phyloP scores from a whole-genome alignment of 2,797 vertebrate species.

The Urophycis tenuis region DNA sequence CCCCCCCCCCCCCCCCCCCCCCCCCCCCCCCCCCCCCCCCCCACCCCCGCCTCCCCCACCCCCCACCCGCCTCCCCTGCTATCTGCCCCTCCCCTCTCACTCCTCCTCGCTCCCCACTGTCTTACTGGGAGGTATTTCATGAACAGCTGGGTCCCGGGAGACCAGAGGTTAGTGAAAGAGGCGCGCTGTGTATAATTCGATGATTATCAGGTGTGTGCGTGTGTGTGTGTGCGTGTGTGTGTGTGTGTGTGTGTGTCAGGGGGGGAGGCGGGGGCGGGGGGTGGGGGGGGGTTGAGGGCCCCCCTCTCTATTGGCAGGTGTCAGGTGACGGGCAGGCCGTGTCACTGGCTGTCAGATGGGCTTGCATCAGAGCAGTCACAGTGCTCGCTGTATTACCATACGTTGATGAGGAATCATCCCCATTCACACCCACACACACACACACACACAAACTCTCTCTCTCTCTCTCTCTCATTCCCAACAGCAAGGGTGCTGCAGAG shows the following conservation, averaged over 20 bases:
- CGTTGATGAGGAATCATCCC: slow-evolving; percentile 58
- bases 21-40: slow-evolving; percentile 33
- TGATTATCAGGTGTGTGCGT: slow-evolving; percentile 70
- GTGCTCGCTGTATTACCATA: slow-evolving; percentile 67
- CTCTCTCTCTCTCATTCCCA: background rate
- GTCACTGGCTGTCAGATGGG: slow-evolving; percentile 74
- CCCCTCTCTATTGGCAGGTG: slow-evolving; percentile 68
- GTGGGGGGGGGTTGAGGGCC: slow-evolving; percentile 22
- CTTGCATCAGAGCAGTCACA: slow-evolving; percentile 66
- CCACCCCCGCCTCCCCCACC: slow-evolving; percentile 8
- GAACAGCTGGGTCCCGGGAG: slow-evolving; percentile 89
- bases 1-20: slow-evolving; percentile 21
- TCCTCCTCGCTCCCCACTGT: slow-evolving; percentile 53
- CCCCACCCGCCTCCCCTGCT: slow-evolving; percentile 25
- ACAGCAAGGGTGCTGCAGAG: background rate
- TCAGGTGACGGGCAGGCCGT: slow-evolving; percentile 73
- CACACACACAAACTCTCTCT: background rate
- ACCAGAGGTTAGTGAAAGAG: slow-evolving; percentile 71
- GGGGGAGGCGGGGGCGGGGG: background rate
- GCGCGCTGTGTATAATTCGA: slow-evolving; percentile 78
- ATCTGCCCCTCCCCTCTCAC: slow-evolving; percentile 36
- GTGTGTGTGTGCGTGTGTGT: slow-evolving; percentile 31
- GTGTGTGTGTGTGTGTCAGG: slow-evolving; percentile 14
- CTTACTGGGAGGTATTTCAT: slow-evolving; percentile 82
- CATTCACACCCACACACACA: background rate